A percentile compares a stretch with the other conserved stretches of the same genome.
Evolutionary conservation across 2,113 vertebrate genomes (phyloP).

Genomic region (Phainopepla nitens): DNA sequence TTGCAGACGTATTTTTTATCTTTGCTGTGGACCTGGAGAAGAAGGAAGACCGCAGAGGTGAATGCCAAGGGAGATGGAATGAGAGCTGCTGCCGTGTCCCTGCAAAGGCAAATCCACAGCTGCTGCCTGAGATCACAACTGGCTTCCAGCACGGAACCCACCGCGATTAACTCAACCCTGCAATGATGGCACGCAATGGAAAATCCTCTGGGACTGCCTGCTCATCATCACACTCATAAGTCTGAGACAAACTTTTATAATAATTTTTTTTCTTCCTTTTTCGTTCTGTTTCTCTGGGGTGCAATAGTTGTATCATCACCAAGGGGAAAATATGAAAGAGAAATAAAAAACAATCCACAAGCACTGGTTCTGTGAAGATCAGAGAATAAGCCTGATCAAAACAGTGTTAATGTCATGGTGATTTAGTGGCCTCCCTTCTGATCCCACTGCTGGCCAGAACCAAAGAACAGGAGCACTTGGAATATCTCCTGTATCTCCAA

Average conservation of each 20-base stretch:
- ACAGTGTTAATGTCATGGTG: background rate
- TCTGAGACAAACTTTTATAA: background rate
- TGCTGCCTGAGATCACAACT: accelerated
- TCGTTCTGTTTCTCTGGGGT: background rate
- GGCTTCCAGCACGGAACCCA: background rate
- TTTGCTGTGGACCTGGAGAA: conserved; percentile 92
- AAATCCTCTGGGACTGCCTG: background rate
- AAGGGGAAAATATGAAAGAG: background rate
- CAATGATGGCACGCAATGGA: background rate
- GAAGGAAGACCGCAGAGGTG: background rate
- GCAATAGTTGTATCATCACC: background rate
- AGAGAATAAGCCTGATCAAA: accelerated
- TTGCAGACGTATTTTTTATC: conserved; percentile 99
- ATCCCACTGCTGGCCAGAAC: background rate
- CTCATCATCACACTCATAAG: background rate
- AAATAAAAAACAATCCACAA: background rate
- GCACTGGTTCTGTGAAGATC: background rate
- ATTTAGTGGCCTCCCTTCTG: background rate
- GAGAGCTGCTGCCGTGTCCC: background rate
- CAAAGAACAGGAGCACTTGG: background rate
- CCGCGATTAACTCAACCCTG: accelerated
- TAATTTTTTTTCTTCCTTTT: background rate
- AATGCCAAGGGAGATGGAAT: accelerated
- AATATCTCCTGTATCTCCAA: background rate
- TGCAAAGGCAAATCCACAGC: background rate